Evolutionary conservation across 2,888 invertebrate genomes (phyloP), one percentile per base, ranked within the genome.

Genomic region (Agrotis segetum): DNA sequence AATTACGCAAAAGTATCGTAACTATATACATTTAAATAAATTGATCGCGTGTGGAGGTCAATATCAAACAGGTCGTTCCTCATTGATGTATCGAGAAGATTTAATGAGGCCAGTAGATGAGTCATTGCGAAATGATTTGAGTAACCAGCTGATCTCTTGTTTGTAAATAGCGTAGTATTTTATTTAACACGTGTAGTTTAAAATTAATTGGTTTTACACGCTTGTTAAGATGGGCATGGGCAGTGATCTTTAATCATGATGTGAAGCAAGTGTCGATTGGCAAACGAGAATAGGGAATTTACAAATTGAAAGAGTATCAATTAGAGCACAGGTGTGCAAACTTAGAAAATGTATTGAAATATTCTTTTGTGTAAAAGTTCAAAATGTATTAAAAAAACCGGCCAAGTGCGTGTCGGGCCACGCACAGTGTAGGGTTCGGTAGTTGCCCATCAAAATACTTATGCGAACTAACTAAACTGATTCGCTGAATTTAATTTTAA

Each of bases 31-130:
- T 77, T 53, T 59, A 66, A 66, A 77, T 50, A 47, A 40, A 72
- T 67, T 55, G 55, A 73, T 73, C 34, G 44, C 55, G 24, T 24
- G 72, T 67, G 52, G 74, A 63, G 73, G 77, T 78, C 73, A 77
- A 60, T 64, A 73, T 21, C 70, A 75, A 29, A n/a, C 19, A 46
- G 16, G 44, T 21, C 40, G 14, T 40, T 44, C 34, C 44, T 63
- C 67, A 72, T 72, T 77, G 59, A 77, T 53, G n/a, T 16, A 29
- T 53, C 21, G 34, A 47, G 47, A 24, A 49, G 64, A 73, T 29
- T 59, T 56, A 60, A 61, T 55, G 67, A 67, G 55, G 50, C 21
- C 34, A 16, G 17, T 40, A 47, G 78, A 78, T 78, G 67, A 68
- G 44, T 17, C 40, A 29, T 77, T 78, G 9, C 44, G 63, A 56